These are phyloP conservation scores for Pelvicachromis taeniatus DNA, from an alignment of 2,113 vertebrate genomes.

Conservation along the genomic window DNA sequence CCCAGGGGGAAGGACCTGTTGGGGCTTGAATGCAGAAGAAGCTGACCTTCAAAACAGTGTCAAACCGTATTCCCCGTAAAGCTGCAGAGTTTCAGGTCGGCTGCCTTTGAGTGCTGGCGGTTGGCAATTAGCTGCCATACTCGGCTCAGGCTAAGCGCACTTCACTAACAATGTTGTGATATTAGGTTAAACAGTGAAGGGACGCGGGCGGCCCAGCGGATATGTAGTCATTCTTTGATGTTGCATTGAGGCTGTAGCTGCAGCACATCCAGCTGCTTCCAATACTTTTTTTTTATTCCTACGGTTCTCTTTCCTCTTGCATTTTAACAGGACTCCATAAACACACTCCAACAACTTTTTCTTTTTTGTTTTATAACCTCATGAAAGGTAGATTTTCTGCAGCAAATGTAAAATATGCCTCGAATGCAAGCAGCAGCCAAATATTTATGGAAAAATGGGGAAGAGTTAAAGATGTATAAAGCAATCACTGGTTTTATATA, in stretches of 20 bases:
- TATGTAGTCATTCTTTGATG: neutral
- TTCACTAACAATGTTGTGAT: slow-evolving; percentile 12
- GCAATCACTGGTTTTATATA: neutral
- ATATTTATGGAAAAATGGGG: neutral
- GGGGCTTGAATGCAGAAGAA: slow-evolving; percentile 37
- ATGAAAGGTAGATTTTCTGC: neutral
- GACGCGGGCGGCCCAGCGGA: neutral
- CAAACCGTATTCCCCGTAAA: slow-evolving; percentile 23
- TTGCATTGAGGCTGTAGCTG: neutral
- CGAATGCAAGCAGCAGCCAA: neutral
- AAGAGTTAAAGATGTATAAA: neutral
- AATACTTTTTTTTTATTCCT: neutral
- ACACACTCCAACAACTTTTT: neutral
- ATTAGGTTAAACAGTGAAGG: slow-evolving; percentile 22
- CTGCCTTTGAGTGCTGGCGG: slow-evolving; percentile 5
- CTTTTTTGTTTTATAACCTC: neutral
- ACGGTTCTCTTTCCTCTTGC: neutral
- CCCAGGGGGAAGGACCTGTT: neutral
- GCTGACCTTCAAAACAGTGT: slow-evolving; percentile 58
- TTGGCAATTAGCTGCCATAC: slow-evolving; percentile 13
- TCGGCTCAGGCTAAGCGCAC: neutral
- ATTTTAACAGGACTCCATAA: neutral
- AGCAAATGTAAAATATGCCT: neutral
- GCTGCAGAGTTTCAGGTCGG: slow-evolving; percentile 4
- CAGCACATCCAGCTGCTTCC: neutral